Base-by-base conservation (phyloP, 2,113 vertebrate genomes). In the Sorex fumeus region DNA sequence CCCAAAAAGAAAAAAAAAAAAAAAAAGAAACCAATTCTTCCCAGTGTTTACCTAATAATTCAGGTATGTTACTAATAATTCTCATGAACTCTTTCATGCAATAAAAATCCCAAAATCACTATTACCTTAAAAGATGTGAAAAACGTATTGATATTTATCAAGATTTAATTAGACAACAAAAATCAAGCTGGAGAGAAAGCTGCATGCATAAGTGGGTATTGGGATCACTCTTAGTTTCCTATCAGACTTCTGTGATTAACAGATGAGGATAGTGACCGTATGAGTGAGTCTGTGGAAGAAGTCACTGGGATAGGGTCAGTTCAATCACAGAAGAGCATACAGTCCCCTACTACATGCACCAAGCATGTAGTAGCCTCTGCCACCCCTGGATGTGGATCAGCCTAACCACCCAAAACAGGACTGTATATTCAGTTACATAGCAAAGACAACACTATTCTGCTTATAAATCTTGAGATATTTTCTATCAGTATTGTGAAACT, bases 131-230 rank as follows among this genome's bases (percentile, higher is more conserved):
- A 21, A 88, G 21, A 71, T 90, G 60, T 40, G 60, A 12, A 71
- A 64, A 72, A 53, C 16, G 78, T 85, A 36, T 82, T 69, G 34
- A 90, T 74, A 94, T 82, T 67, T 36, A 60, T 34, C 25, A 78
- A 78, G 84, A 62, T 30, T 60, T n/a, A 85, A 86, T 27, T 69
- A 93, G 9, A 12, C 75, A 60, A 94, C 12, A 82, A 77, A 82
- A 82, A 85, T 36, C 11, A 40, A 40, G 40, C 3, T 40, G 40
- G 40, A 40, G 3, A 40, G 7, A 40, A 40, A 40, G 40, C 40
- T 40, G 40, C 40, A 40, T 40, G 40, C 40, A 40, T 40, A 40
- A 40, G 40, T 40, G 40, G 40, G 40, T 40, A 40, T 40, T 40
- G 40, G 40, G 40, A 40, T 40, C 40, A 40, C 7, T 40, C 40